Evolutionary conservation across 2,113 vertebrate genomes (phyloP).

Genomic region (Coregonus clupeaformis): DNA sequence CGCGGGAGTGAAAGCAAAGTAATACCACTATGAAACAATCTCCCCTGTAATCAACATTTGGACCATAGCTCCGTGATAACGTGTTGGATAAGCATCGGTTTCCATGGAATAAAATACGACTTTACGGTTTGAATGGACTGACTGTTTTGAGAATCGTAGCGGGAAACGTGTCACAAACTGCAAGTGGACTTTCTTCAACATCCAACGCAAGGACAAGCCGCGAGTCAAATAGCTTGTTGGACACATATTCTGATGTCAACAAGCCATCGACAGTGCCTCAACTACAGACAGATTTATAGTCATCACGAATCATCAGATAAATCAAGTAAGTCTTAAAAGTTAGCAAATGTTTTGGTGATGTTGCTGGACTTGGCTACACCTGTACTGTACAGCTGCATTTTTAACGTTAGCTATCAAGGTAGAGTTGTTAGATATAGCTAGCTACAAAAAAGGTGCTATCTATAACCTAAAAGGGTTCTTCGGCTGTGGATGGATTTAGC

Average conservation of each 20-base stretch:
- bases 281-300: constrained; percentile 33
- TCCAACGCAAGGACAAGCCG: background rate
- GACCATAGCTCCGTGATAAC: background rate
- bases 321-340: background rate
- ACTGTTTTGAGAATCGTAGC: background rate
- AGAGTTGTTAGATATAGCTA: no score
- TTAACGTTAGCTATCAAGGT: no score
- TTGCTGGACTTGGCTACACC: constrained; percentile 7
- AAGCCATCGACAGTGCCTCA: constrained; percentile 21
- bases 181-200: constrained; percentile 21
- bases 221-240: constrained; percentile 3
- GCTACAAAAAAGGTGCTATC: background rate
- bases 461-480: no score
- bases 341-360: background rate
- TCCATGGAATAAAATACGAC: constrained; percentile 16
- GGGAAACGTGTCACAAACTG: constrained; percentile 2
- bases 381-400: constrained; percentile 40
- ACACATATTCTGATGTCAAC: constrained; percentile 41
- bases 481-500: no score
- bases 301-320: constrained; percentile 49
- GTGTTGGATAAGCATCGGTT: background rate
- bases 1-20: constrained; percentile 33
- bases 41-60: background rate
- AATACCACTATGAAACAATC: background rate
- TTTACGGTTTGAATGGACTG: background rate